Evolutionary conservation across 2,113 vertebrate species (phyloP), one percentile per base, ranked within the genome.

Genomic region (Tychaedon coryphoeus): DNA sequence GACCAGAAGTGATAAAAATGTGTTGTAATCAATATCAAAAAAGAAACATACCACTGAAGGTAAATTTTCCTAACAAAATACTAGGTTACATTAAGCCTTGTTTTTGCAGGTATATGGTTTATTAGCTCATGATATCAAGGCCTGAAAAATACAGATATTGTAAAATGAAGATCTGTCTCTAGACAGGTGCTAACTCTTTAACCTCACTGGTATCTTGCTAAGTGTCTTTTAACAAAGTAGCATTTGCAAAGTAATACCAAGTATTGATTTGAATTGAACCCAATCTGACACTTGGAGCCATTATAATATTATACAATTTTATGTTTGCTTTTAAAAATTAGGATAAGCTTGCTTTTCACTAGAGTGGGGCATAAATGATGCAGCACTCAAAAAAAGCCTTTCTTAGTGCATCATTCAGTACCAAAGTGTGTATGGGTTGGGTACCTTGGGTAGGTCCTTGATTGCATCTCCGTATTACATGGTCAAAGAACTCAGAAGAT

Each of bases 241-340:
- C n/a, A 81, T 86, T 92, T 95, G 65, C 67, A 94, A 91, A 95
- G 56, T 88, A 95, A 83, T 53, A 80, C 15, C 56, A 83, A 42
- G n/a, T 86, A 84, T 57, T 75, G 79, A 83, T 88, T 90, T 96
- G 74, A 93, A 83, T 67, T 74, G n/a, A 66, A 84, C 31, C 23
- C 91, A 76, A 85, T 76, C 36, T 79, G 70, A 57, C 43, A 62
- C 50, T 43, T 64, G 53, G 31, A 81, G 29, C 51, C 71, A 83
- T 77, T 51, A 66, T 45, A 65, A 56, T 67, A 71, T 19, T 42
- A n/a, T 38, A 65, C 31, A 57, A 57, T 19, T 43, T 85, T 64
- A 33, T 7, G 20, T 79, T 40, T 93, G 33, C 81, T 93, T 62
- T 38, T 40, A 91, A 90, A 91, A 93, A 76, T 45, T 38, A 91